These are phyloP conservation scores for Lepidonotus clava DNA, from an alignment of 2,888 invertebrate species.

Conservation along the genomic window DNA sequence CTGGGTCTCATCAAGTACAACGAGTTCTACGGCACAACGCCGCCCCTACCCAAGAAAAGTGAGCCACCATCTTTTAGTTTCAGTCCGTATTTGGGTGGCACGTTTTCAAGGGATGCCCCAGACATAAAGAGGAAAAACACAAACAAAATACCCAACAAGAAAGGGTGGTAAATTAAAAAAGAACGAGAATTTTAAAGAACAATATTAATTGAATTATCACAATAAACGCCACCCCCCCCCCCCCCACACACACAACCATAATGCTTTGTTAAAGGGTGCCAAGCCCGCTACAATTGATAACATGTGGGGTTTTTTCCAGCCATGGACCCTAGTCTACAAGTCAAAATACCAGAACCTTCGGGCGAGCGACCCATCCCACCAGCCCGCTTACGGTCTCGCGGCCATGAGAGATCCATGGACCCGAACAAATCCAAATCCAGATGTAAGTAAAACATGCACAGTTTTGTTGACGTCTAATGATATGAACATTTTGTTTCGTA, in stretches of 20 bases:
- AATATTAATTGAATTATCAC: too few species aligned
- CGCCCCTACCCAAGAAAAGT: conserved; percentile 45
- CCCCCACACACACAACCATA: too few species aligned
- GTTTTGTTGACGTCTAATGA: neutral
- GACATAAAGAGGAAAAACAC: too few species aligned
- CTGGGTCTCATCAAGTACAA: conserved; percentile 81
- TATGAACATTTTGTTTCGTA: too few species aligned
- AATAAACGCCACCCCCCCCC: too few species aligned
- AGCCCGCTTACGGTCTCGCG: neutral
- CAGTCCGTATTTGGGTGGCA: too few species aligned
- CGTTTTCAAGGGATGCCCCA: too few species aligned
- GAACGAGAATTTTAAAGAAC: too few species aligned
- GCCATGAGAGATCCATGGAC: conserved; percentile 14
- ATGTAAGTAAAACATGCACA: neutral
- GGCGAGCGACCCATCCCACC: conserved; percentile 24
- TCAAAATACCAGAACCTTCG: conserved; percentile 34
- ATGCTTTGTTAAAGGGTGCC: too few species aligned
- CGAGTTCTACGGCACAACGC: conserved; percentile 73
- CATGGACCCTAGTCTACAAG: conserved; percentile 14
- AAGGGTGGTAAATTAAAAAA: too few species aligned
- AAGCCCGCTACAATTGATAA: too few species aligned
- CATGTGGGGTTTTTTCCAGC: conserved; percentile 29
- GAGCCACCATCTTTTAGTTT: neutral
- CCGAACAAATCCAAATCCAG: conserved; percentile 1
- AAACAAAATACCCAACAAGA: too few species aligned